Conservation (phyloP, 2,797 vertebrate species). For the Epinephelus awoara region DNA sequence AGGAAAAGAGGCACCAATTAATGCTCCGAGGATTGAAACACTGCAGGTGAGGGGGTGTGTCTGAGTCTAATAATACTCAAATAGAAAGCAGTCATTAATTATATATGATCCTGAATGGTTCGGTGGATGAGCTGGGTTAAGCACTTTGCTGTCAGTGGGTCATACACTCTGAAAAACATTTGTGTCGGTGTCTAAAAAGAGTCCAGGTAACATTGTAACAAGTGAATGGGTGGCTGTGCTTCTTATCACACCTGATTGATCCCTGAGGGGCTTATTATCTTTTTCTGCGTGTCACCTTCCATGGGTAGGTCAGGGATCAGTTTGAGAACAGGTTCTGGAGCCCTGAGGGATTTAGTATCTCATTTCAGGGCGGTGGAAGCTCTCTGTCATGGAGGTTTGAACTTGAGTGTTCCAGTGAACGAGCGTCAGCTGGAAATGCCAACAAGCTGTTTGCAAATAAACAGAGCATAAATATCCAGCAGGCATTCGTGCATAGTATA, state of each 20-base stretch:
- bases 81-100: neutral
- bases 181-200: neutral
- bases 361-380: neutral
- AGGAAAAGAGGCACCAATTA: no score
- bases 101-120: neutral
- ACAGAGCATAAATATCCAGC: slow-evolving; percentile 2
- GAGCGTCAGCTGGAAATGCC: slow-evolving; percentile 2
- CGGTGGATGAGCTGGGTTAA: neutral
- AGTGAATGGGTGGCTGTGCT: neutral
- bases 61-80: neutral
- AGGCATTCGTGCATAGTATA: neutral
- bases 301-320: slow-evolving; percentile 13
- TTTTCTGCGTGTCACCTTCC: neutral
- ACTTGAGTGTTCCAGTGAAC: neutral
- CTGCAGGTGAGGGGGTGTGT: no score
- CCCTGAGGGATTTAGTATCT: neutral
- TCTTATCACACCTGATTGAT: neutral
- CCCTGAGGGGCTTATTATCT: neutral
- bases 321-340: neutral
- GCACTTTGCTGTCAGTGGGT: neutral
- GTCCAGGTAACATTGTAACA: neutral
- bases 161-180: neutral
- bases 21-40: no score
- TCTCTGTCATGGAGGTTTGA: neutral
- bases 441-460: slow-evolving; percentile 4